Evolutionary conservation across 2,888 invertebrate genomes (phyloP), one percentile per base, ranked within the genome.

Genomic region (Asteroscopus sphinx): DNA sequence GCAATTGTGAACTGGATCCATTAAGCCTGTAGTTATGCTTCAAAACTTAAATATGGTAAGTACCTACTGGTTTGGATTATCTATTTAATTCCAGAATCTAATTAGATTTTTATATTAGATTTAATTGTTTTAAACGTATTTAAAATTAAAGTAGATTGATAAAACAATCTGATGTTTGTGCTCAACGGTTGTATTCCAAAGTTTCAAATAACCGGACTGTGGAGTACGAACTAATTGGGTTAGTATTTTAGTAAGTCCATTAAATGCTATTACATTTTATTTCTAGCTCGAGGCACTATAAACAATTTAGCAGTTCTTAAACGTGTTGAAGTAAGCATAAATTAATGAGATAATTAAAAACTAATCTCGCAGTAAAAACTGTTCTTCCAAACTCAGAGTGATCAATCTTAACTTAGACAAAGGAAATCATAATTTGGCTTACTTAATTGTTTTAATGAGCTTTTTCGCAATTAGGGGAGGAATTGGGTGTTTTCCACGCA

Each of bases 1-100:
- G 75, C 71, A 68, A 77, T 78, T 68, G 68, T 67, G 66, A 61
- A 59, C 73, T 63, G 63, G 53, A 75, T 78, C 62, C 67, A 61
- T 56, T 68, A 62, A 53, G 37, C 17, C 40, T 42, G 32, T 35
- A 54, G 30, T 54, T 48, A 35, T 51, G 33, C 42, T 36, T 37
- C 33, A 21, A 49, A 41, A 47, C 13, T 28, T 26, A 58, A 62
- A 52, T 57, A 40, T 36, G 17, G 21, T 21, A 21, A 32, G 16
- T 26, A 21, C 9, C 35, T 21, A 26, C 6, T 33, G 16, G 2
- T 15, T 42, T 44, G 25, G 8, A 21, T n/a, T n/a, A 15, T 56
- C n/a, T 17, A 15, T 40, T 37, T 37, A 6, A 3, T 44, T n/a
- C n/a, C n/a, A n/a, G n/a, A 33, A 35, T 42, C n/a, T 49, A 17